phyloP scores from a whole-genome alignment of 2,113 vertebrate species.

The Panthera leo region DNA sequence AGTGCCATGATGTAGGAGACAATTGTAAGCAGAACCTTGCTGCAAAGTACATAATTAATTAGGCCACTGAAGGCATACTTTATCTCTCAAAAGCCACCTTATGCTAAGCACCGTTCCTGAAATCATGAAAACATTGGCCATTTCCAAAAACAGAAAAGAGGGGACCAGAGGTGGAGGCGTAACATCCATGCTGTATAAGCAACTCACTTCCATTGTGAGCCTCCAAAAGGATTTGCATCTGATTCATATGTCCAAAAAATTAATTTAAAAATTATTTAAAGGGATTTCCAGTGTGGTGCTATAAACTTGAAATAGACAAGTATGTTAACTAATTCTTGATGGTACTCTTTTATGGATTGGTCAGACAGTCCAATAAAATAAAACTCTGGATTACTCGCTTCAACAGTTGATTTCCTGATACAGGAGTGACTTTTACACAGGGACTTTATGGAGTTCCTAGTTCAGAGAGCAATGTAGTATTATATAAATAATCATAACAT shows the following conservation, averaged over 20 bases:
- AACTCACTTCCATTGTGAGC: background rate
- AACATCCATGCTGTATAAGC: background rate
- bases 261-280: background rate
- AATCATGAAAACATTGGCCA: background rate
- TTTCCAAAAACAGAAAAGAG: background rate
- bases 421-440: background rate
- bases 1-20: constrained; percentile 39
- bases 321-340: background rate
- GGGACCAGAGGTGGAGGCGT: background rate
- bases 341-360: background rate
- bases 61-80: background rate
- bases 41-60: constrained; percentile 57
- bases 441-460: background rate
- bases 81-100: background rate
- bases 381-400: background rate
- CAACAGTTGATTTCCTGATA: background rate
- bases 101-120: background rate
- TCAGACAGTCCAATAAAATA: background rate
- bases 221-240: background rate
- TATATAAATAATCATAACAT: background rate
- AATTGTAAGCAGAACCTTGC: background rate
- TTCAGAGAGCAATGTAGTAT: background rate
- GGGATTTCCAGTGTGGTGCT: background rate
- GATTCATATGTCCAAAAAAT: background rate
- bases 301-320: background rate